Percentiles rank a stretch among this genome's conserved stretches.
phyloP scores from a whole-genome alignment of 2,113 vertebrate species.

The Vombatus ursinus region DNA sequence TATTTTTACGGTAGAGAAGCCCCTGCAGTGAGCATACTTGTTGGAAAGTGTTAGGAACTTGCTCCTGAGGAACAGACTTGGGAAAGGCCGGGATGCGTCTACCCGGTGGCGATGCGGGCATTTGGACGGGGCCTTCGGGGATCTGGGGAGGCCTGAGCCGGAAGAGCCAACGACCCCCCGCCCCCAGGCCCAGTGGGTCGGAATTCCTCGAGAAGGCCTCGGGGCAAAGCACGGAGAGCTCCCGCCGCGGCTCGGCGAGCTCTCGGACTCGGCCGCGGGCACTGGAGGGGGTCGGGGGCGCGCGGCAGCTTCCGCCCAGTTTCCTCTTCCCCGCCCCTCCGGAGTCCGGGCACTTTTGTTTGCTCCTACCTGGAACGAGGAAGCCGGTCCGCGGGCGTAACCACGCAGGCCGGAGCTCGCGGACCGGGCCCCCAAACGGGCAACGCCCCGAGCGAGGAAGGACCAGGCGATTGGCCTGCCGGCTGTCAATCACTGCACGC shows the following conservation, averaged over 20 bases:
- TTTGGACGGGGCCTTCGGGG: not conserved
- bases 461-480: slow-evolving; percentile 7
- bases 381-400: not conserved
- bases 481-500: not conserved
- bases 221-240: not conserved
- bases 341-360: not conserved
- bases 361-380: slow-evolving; percentile 18
- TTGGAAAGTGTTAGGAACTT: not conserved
- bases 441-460: not conserved
- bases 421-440: not conserved
- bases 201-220: not conserved
- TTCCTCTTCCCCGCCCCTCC: not conserved
- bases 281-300: not conserved
- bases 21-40: not conserved
- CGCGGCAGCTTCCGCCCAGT: not conserved
- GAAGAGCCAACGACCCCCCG: not conserved
- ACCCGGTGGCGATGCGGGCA: not conserved
- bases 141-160: not conserved
- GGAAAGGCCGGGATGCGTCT: not conserved
- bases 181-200: too few relatives aligned
- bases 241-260: not conserved
- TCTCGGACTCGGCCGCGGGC: not conserved
- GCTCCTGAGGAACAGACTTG: too few relatives aligned
- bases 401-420: not conserved
- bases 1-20: not conserved